Evolutionary conservation across 2,888 invertebrate species (phyloP).

Genomic region (Sialis fuliginosa): DNA sequence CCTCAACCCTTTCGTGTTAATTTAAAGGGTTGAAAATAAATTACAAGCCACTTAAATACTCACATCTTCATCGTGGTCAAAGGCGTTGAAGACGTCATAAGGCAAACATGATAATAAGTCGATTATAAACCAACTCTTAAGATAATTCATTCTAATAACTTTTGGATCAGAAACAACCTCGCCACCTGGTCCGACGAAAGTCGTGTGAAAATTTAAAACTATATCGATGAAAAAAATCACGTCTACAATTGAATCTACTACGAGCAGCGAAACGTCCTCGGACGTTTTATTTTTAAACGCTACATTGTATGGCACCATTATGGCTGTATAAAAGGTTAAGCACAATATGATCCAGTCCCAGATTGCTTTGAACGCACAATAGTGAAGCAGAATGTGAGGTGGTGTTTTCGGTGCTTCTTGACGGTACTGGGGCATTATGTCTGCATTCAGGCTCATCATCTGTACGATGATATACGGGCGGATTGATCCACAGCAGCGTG

Average conservation of each 20-base stretch:
- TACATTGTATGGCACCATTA: constrained; percentile 98
- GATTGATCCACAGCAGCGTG: not conserved
- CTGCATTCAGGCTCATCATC: constrained; percentile 96
- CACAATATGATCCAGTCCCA: constrained; percentile 99
- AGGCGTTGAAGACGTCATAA: constrained; percentile 99
- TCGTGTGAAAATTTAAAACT: constrained; percentile 99
- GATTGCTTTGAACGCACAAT: constrained; percentile 98
- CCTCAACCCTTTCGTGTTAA: too few relatives aligned
- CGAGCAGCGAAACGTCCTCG: constrained; percentile 85
- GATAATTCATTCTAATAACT: constrained; percentile 95
- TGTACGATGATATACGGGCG: constrained; percentile 20
- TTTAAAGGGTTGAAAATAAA: too few relatives aligned
- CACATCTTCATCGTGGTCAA: constrained; percentile 96
- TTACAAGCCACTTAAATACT: constrained; percentile 22
- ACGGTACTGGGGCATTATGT: constrained; percentile 94
- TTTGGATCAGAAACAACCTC: constrained; percentile 98
- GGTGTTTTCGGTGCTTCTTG: constrained; percentile 99
- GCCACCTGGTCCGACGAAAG: constrained; percentile 92
- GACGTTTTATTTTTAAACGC: constrained; percentile 99
- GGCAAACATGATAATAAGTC: constrained; percentile 97
- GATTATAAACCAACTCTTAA: constrained; percentile 99
- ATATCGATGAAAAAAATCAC: constrained; percentile 99
- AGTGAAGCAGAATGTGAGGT: constrained; percentile 97
- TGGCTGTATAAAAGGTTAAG: constrained; percentile 98
- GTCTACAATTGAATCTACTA: constrained; percentile 96